Evolutionary conservation across 2,888 invertebrate genomes (phyloP), one percentile per base, ranked within the genome.

Genomic region (Crioceris asparagi): DNA sequence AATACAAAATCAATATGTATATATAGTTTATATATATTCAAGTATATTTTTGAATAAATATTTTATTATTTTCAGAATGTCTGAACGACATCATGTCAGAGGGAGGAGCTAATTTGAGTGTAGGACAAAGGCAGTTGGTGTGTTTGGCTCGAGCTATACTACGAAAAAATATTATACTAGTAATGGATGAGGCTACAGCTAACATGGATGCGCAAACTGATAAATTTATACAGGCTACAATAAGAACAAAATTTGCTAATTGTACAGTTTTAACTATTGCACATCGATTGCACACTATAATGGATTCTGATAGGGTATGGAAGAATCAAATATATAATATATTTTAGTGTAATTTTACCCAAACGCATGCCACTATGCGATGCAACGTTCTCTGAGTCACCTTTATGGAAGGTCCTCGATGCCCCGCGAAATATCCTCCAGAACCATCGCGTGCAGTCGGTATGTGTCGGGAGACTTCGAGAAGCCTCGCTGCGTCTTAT

Each of bases 111-210:
- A 84, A 84, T 59, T 74, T 86, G 49, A 85, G 85, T 26, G 79
- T 84, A 36, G 88, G 87, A 0, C 84, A 87, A 57, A 66, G 84
- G 18, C 87, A 88, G 59, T 65, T 87, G 40, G 70, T 88, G 37
- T 87, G 86, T 53, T 64, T 88, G 38, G 86, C 85, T 0, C 68
- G 87, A 38, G 86, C 87, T 1, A 74, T 87, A 36, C 66, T 87
- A 5, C 68, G 79, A 33, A 77, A 77, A 40, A 84, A 83, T 56
- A 75, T 68, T 40, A 74, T 87, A 34, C 68, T 87, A 2, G 73
- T 75, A 23, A 67, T 75, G 69, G 75, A 75, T 45, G 75, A 74
- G 54, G 75, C 72, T 5, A 72, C 70, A 2, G 72, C 72, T 21
- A 72, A 71, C 50, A 70, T 71, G 1, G 74, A 74, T 52, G 70